Evolutionary conservation across 1,140 invertebrate genomes (phyloP), one percentile per base, ranked within the genome.

Genomic region (Drosophila truncata): DNA sequence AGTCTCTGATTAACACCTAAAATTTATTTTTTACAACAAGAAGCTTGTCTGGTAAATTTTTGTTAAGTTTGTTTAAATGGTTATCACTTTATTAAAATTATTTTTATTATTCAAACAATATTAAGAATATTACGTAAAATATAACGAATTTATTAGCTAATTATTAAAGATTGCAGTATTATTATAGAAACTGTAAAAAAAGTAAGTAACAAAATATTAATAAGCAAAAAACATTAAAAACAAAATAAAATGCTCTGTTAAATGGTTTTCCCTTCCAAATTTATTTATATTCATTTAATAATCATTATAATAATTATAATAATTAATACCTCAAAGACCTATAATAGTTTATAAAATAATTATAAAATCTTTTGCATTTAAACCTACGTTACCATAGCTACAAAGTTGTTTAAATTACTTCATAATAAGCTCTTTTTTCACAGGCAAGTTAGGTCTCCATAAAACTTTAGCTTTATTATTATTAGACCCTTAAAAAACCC

Each of bases 1-100:
- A 14, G n/a, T 23, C 9, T 4, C 13, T 54, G 14, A 10, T 35
- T 54, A 54, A 9, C 31, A 54, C 18, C 18, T 6, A 11, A 50
- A 9, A 16, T 9, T 0, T 35, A 54, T 54, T 44, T 44, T 65
- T 65, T 65, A 37, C 18, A 47, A 65, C 35, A 33, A 41, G 27
- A 4, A 13, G 41, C 7, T 59, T 60, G 14, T 13, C 25, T 13
- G 23, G 3, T 8, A 0, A 55, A 18, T 27, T 63, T 2, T 52
- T 18, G 5, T 14, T 13, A 20, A n/a, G 18, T 59, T 59, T 18
- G 14, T 11, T 6, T 59, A 7, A 20, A 7, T 5, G 2, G 1
- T 63, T 41, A 29, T 16, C 18, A 58, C n/a, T n/a, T 20, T 23
- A 27, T 14, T 29, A 4, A 16, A 27, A 0, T 27, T 23, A 9